These are phyloP conservation scores for Platysteira castanea DNA, from an alignment of 2,113 vertebrate genomes.

Conservation along the genomic window DNA sequence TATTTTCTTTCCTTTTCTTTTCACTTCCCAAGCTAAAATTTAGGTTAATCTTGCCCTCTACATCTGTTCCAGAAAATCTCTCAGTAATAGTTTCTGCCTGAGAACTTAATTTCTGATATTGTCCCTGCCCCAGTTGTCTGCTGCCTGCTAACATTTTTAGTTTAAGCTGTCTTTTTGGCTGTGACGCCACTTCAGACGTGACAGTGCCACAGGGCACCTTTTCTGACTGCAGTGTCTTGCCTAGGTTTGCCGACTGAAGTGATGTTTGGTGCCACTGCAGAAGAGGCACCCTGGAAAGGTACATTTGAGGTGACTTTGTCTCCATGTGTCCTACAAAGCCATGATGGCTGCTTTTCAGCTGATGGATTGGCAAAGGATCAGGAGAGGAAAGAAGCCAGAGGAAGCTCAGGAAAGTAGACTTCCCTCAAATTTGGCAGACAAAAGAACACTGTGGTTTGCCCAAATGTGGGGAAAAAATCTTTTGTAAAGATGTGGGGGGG, in stretches of 20 bases:
- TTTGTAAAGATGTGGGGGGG: background rate
- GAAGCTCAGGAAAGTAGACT: background rate
- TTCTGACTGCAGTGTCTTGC: background rate
- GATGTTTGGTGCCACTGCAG: background rate
- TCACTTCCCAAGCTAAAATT: background rate
- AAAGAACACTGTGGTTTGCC: background rate
- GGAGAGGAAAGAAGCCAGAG: background rate
- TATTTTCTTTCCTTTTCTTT: background rate
- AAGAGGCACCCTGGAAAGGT: background rate
- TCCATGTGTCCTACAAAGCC: background rate
- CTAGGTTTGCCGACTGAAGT: background rate
- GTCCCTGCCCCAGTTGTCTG: background rate
- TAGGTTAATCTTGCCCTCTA: background rate
- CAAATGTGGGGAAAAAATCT: background rate
- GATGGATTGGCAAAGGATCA: background rate
- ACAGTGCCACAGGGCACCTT: background rate
- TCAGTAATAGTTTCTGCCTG: background rate
- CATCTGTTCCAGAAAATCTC: background rate
- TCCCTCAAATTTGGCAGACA: background rate
- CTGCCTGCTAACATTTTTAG: background rate
- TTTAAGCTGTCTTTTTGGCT: background rate
- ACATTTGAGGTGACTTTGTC: background rate
- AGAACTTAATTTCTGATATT: background rate
- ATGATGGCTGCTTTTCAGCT: background rate
- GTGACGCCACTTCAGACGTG: rapidly evolving